Percentiles rank a stretch among this genome's conserved stretches.
phyloP scores from a whole-genome alignment of 2,888 invertebrate genomes.

The Neoitamus cyanurus region DNA sequence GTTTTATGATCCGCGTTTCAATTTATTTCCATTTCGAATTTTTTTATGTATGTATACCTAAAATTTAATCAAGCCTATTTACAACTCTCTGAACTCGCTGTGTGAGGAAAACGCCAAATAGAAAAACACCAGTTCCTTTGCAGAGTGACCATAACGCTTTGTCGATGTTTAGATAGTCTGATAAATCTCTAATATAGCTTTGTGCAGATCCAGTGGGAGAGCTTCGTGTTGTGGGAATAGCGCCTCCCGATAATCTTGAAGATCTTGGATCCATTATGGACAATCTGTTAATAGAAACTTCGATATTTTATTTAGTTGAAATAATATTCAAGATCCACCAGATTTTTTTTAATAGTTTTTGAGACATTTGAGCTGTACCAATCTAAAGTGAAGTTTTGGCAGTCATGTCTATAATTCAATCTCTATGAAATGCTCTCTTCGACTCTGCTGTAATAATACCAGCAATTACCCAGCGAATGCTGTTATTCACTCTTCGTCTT shows the following conservation, averaged over 20 bases:
- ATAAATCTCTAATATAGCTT: slow-evolving; percentile 37
- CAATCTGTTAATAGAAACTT: neutral
- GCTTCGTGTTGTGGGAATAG: too few species aligned
- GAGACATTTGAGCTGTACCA: too few species aligned
- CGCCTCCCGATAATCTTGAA: neutral
- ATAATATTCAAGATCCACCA: too few species aligned
- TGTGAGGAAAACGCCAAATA: slow-evolving; percentile 57
- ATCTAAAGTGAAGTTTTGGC: too few species aligned
- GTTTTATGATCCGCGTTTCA: neutral
- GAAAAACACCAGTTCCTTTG: slow-evolving; percentile 57
- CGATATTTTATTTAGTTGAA: too few species aligned
- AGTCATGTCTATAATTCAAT: too few species aligned
- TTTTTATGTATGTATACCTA: neutral
- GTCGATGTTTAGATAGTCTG: slow-evolving; percentile 47
- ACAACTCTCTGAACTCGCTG: slow-evolving; percentile 57
- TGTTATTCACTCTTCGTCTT: too few species aligned
- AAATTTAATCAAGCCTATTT: slow-evolving; percentile 23
- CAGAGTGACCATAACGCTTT: slow-evolving; percentile 55
- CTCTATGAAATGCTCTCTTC: too few species aligned
- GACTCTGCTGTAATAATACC: too few species aligned
- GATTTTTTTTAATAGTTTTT: too few species aligned
- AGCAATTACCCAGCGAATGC: too few species aligned
- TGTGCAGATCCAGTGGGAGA: neutral
- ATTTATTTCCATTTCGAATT: neutral
- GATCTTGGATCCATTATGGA: neutral